These are phyloP conservation scores for Arrhopalites spinosus DNA, from an alignment of 2,888 invertebrate species.

Conservation along the genomic window DNA sequence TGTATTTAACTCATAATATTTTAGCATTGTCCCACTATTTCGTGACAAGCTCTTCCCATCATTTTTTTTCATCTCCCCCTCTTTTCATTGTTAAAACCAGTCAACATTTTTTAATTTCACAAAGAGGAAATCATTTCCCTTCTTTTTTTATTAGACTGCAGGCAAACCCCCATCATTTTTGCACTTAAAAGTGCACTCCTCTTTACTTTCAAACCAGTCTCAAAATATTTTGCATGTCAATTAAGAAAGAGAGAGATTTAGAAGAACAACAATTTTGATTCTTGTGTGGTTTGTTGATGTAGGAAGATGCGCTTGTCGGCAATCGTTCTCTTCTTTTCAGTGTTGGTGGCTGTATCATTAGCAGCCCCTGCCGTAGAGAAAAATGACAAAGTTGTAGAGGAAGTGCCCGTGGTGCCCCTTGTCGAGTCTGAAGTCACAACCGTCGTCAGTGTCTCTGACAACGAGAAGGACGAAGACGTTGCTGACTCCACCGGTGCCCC, in stretches of 20 bases:
- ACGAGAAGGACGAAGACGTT: constrained; percentile 31
- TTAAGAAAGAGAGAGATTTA: no score
- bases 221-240: no score
- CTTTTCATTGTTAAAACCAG: no score
- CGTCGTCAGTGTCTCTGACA: constrained; percentile 7
- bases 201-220: not conserved
- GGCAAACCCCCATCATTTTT: not conserved
- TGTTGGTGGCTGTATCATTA: constrained; percentile 47
- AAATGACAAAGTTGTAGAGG: constrained; percentile 20
- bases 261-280: no score
- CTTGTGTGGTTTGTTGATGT: not conserved
- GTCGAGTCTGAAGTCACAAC: constrained; percentile 28
- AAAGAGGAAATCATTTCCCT: no score
- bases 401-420: constrained; percentile 28
- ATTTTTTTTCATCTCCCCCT: no score
- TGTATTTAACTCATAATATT: not conserved
- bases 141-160: no score
- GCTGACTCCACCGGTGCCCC: constrained; percentile 29
- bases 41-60: not conserved
- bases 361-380: constrained; percentile 50
- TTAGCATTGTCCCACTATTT: constrained; percentile 9
- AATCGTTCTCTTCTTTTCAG: constrained; percentile 48
- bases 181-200: no score
- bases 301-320: constrained; percentile 55
- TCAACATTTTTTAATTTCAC: no score